phyloP scores from a whole-genome alignment of 2,888 invertebrate species.

The Ptilodon capucinus region DNA sequence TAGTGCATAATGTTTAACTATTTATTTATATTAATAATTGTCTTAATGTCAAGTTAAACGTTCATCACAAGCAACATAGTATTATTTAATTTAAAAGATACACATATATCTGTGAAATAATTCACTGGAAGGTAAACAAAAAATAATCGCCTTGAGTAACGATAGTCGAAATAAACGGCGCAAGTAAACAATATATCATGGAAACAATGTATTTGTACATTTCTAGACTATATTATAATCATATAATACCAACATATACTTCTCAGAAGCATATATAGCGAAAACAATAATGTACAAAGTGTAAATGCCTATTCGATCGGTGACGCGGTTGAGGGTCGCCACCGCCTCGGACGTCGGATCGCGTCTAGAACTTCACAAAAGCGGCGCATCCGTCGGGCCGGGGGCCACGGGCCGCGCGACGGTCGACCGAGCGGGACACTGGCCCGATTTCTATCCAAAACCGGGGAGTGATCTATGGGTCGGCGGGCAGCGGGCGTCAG shows the following conservation, averaged over 20 bases:
- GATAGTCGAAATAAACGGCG: slow-evolving; percentile 27
- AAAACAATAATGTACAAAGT: slow-evolving; percentile 36
- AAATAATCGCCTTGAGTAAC: slow-evolving; percentile 28
- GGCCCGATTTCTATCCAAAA: slow-evolving; percentile 61
- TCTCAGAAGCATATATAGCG: slow-evolving; percentile 62
- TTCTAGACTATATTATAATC: slow-evolving; percentile 38
- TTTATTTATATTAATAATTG: slow-evolving; percentile 24
- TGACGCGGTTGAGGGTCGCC: background rate
- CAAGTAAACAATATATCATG: slow-evolving; percentile 5
- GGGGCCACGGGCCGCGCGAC: slow-evolving; percentile 1
- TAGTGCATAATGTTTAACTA: slow-evolving; percentile 6
- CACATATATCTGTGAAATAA: slow-evolving; percentile 14
- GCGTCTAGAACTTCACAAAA: background rate
- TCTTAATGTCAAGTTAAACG: slow-evolving; percentile 13
- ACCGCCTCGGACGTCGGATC: background rate
- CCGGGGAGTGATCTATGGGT: slow-evolving; percentile 52
- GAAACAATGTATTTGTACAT: slow-evolving; percentile 50
- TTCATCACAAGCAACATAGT: slow-evolving; percentile 10
- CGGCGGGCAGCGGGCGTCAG: slow-evolving; percentile 30
- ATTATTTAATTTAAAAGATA: slow-evolving; percentile 10
- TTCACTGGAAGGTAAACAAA: slow-evolving; percentile 21
- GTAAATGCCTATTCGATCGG: slow-evolving; percentile 46
- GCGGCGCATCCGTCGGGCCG: slow-evolving; percentile 1
- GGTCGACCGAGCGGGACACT: slow-evolving; percentile 42
- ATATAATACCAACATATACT: slow-evolving; percentile 56